Base-by-base conservation (phyloP, 2,113 vertebrate species). In the Pampusana beccarii region DNA sequence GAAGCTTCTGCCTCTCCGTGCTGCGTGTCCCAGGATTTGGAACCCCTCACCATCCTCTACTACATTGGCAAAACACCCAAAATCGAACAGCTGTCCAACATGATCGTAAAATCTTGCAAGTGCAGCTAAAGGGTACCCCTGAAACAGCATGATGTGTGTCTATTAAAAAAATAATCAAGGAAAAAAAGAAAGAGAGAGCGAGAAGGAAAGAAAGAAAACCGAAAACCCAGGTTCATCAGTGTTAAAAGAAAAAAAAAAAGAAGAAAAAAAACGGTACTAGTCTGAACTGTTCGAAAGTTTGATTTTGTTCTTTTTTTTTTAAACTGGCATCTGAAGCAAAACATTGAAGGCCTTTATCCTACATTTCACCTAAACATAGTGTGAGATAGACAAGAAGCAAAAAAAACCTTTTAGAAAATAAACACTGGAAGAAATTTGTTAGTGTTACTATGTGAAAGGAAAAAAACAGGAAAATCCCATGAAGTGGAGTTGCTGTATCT, bases 91-190 rank as follows among this genome's bases (percentile, higher is more conserved):
- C 99, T 99, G 86, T 99, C 99, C 85, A 99, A 99, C 86, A 99
- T 99, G 99, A 99, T 99, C 13, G 99, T 99, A 79, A 99, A 99
- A 96, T 99, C 99, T 88, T 99, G 99, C 98, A 99, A 99, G 95
- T 99, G 99, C 98, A 99, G 99, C 98, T 99, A 99, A 98, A 98
- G 94, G 69, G 95, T 78, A 72, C 69, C 88, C 85, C 67, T 62
- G 82, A 83, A 93, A 85, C 79, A 97, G 77, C 88, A 88, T 89
- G 84, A 74, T 0, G 3, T 18, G 73, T 88, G 69, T 86, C 81
- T 84, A 80, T 81, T 64, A 38, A 67, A 90, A 75, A 90, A 44
- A 67, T 5, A 80, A 56, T 3, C 34, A 58, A 94, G 75, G 64
- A 44, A 93, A 93, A 56, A 91, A 87, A 79, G 33, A 77, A 73